Evolutionary conservation across 2,113 vertebrate species (phyloP).

Genomic region (Upupa epops): DNA sequence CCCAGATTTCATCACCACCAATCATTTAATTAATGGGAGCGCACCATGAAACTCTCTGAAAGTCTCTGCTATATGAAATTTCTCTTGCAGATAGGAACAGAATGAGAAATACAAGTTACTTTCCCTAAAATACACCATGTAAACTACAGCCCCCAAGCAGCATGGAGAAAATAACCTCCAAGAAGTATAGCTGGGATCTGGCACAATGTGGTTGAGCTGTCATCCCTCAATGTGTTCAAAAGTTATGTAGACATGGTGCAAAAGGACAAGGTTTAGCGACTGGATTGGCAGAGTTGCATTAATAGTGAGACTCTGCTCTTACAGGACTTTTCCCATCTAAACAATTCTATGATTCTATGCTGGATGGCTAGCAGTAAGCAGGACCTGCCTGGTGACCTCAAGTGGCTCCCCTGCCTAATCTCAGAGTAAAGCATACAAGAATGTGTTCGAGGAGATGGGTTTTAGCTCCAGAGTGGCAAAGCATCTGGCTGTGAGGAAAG

Average conservation of each 20-base stretch:
- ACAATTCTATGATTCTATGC: not conserved
- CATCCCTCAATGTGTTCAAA: no score
- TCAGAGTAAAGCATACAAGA: not conserved
- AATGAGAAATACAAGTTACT: not conserved
- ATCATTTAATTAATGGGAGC: not conserved
- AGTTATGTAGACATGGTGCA: no score
- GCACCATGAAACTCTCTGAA: not conserved
- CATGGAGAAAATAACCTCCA: no score
- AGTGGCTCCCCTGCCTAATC: not conserved
- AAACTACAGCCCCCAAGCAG: no score
- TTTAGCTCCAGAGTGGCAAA: not conserved
- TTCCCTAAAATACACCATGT: no score
- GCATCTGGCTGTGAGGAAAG: not conserved
- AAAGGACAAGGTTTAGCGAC: no score
- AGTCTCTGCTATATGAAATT: not conserved
- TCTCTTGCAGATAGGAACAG: not conserved
- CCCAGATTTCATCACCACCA: not conserved
- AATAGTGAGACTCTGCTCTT: no score
- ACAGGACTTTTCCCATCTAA: no score
- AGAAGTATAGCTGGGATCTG: no score
- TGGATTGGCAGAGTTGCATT: no score
- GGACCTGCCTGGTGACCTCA: not conserved
- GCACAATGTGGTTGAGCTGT: no score
- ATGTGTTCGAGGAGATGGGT: not conserved
- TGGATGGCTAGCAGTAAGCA: not conserved